A percentile compares a stretch with the other conserved stretches of the same genome.
phyloP scores from a whole-genome alignment of 2,888 invertebrate species.

The Sinhomidia bicolor region DNA sequence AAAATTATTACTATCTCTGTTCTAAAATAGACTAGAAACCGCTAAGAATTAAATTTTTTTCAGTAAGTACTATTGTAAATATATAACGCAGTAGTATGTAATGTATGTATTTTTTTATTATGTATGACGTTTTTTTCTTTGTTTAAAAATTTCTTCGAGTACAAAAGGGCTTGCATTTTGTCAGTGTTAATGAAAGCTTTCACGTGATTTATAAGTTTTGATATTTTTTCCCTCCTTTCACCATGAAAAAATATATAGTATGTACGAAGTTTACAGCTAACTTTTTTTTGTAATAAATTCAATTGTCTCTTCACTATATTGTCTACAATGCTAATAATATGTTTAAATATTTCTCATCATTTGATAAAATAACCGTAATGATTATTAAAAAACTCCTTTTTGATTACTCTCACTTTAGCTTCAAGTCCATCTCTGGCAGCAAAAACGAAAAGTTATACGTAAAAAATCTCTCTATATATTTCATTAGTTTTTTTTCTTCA shows the following conservation, averaged over 20 bases:
- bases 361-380: conserved; percentile 14
- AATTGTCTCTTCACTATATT: background rate
- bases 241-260: conserved; percentile 38
- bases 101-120: background rate
- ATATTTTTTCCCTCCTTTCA: background rate
- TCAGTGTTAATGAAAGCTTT: conserved; percentile 30
- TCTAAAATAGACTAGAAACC: conserved; percentile 41
- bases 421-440: conserved; percentile 16
- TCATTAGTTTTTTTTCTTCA: too few relatives aligned
- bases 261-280: background rate
- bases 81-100: too few relatives aligned
- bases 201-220: background rate
- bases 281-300: background rate
- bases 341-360: background rate
- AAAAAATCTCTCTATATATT: conserved; percentile 11
- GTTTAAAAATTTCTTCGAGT: conserved; percentile 42
- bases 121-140: background rate
- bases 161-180: conserved; percentile 64
- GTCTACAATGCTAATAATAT: conserved; percentile 1
- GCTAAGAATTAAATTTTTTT: conserved; percentile 13
- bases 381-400: too few relatives aligned
- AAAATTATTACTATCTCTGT: background rate
- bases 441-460: background rate
- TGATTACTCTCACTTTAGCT: conserved; percentile 11
- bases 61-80: conserved; percentile 19